Percentiles rank a stretch among this genome's conserved stretches.
phyloP scores from a whole-genome alignment of 2,888 invertebrate species.

The Nomada lathburiana region DNA sequence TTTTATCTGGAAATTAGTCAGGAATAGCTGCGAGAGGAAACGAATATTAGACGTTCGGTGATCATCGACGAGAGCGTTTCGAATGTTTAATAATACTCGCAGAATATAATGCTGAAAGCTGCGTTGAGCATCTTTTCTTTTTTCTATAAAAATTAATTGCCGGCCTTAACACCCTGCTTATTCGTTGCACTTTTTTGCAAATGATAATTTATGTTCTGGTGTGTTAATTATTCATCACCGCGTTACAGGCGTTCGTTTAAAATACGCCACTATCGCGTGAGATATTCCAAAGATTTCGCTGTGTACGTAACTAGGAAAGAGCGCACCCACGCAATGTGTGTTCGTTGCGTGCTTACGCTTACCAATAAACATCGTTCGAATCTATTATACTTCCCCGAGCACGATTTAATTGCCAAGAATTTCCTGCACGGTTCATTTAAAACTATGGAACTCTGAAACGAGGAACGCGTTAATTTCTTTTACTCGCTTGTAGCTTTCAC shows the following conservation, averaged over 20 bases:
- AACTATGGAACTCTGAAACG: no score
- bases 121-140: no score
- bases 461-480: background rate
- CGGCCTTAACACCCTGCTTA: background rate
- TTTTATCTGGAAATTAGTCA: constrained; percentile 34
- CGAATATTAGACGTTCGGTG: background rate
- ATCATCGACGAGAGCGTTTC: background rate
- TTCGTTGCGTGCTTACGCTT: constrained; percentile 7
- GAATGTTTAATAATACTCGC: no score
- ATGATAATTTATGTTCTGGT: constrained; percentile 29
- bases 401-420: background rate
- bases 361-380: no score
- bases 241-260: constrained; percentile 51
- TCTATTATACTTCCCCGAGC: background rate
- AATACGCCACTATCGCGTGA: constrained; percentile 4
- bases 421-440: no score
- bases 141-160: no score
- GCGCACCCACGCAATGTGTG: background rate
- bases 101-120: no score
- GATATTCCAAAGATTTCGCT: background rate
- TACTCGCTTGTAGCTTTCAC: background rate
- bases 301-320: background rate
- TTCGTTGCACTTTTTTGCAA: background rate
- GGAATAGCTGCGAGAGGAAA: constrained; percentile 4
- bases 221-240: constrained; percentile 36